Evolutionary conservation across 2,113 vertebrate genomes (phyloP), one percentile per base, ranked within the genome.

Genomic region (Misgurnus anguillicaudatus): DNA sequence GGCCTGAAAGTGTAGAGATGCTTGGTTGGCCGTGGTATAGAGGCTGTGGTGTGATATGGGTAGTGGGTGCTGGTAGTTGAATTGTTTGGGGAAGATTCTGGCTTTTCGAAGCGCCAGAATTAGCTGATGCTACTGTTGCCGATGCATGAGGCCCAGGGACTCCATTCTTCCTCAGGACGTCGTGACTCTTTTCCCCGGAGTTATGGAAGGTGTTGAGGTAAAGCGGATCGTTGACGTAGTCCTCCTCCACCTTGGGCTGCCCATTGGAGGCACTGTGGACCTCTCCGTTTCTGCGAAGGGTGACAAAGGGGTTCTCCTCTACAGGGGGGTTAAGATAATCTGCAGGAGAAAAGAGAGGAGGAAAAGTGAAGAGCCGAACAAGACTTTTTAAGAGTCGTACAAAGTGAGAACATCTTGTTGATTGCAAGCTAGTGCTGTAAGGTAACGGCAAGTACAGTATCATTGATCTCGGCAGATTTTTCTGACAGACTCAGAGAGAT

Each of bases 281-380:
- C 13, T 99, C 97, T 48, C 96, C 95, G 0, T 99, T 99, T 87
- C 96, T 95, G 0, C 96, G 93, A 4, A 94, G 94, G 36, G 97
- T 94, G 57, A 96, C 97, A 47, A 99, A 99, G 0, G 98, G 98
- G 82, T 99, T 99, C 85, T 99, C 98, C 76, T 99, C 98, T 53
- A 99, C 95, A 0, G 96, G 94, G 87, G 96, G 94, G 87, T 95
- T 96, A 68, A 96, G 91, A 88, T 96, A 95, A 87, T 98, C 96
- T 98, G 42, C 1, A 31, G 48, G 57, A 60, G 39, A 66, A 38
- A 62, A 82, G 67, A 55, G 14, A 48, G 53, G 42, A 53, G 57
- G 17, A 63, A 31, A 41, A 36, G 38, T 65, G 47, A 42, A 53
- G 19, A 55, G 13, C 48, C 11, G 31, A 13, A 45, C 55, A 3